Evolutionary conservation across 1,140 invertebrate species (phyloP).

Genomic region (Limonius californicus): DNA sequence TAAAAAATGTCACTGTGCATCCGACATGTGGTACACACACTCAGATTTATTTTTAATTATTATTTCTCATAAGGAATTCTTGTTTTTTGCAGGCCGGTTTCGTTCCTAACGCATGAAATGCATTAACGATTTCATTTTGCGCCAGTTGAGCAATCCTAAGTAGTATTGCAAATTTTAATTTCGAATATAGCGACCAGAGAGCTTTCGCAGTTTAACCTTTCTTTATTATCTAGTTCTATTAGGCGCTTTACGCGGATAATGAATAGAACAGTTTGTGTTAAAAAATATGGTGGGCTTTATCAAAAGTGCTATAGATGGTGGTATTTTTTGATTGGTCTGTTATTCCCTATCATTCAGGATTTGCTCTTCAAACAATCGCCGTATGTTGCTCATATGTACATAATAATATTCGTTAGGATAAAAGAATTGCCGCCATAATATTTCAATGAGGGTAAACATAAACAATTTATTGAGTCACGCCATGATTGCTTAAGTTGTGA

Average conservation of each 20-base stretch:
- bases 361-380: neutral
- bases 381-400: neutral
- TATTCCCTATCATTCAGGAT: neutral
- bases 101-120: no score
- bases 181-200: no score
- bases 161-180: no score
- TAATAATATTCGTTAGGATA: neutral
- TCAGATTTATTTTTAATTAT: conserved; percentile 32
- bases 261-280: no score
- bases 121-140: neutral
- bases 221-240: neutral
- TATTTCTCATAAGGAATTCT: neutral
- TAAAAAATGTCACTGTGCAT: conserved; percentile 15
- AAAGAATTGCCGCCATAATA: no score
- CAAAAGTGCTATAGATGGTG: no score
- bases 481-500: no score
- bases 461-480: neutral
- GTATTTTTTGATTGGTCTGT: neutral
- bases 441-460: neutral
- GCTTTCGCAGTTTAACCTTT: neutral
- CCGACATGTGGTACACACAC: conserved; percentile 28
- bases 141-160: no score
- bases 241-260: no score
- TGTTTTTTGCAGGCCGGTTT: no score
- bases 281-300: neutral